Evolutionary conservation across 2,888 invertebrate genomes (phyloP).

Genomic region (Leptopterna dolabrata): DNA sequence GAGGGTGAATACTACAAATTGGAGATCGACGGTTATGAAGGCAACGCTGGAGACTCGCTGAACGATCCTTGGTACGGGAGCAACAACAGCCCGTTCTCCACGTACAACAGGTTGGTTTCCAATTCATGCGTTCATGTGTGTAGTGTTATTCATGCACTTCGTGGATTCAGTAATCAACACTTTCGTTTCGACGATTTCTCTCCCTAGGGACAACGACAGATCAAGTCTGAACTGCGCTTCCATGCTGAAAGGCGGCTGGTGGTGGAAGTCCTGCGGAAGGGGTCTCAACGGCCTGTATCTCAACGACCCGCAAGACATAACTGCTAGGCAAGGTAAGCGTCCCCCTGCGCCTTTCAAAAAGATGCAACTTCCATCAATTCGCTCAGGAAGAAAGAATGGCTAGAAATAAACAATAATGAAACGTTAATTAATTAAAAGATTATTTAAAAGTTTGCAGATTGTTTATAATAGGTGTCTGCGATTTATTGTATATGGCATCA

Average conservation of each 20-base stretch:
- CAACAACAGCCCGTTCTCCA: conserved; percentile 93
- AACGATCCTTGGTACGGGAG: conserved; percentile 96
- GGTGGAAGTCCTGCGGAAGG: conserved; percentile 94
- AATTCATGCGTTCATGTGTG: no score
- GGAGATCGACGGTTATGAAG: conserved; percentile 92
- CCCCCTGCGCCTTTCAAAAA: neutral
- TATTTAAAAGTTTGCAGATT: no score
- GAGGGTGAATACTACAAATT: conserved; percentile 92
- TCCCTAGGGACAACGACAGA: conserved; percentile 85
- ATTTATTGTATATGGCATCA: no score
- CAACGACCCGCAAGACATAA: conserved; percentile 89
- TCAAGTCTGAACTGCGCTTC: conserved; percentile 92
- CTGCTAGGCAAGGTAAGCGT: conserved; percentile 85
- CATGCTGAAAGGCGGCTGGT: conserved; percentile 94
- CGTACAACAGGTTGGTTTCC: conserved; percentile 80
- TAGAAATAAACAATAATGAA: no score
- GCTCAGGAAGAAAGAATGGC: no score
- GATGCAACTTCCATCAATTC: no score
- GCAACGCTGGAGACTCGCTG: conserved; percentile 89
- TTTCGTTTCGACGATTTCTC: no score
- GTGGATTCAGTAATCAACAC: no score
- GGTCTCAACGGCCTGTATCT: conserved; percentile 90
- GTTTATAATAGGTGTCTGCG: no score
- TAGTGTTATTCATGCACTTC: no score
- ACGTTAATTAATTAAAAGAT: no score